Evolutionary conservation across 2,888 invertebrate species (phyloP).

Genomic region (Macroteleia sp.): DNA sequence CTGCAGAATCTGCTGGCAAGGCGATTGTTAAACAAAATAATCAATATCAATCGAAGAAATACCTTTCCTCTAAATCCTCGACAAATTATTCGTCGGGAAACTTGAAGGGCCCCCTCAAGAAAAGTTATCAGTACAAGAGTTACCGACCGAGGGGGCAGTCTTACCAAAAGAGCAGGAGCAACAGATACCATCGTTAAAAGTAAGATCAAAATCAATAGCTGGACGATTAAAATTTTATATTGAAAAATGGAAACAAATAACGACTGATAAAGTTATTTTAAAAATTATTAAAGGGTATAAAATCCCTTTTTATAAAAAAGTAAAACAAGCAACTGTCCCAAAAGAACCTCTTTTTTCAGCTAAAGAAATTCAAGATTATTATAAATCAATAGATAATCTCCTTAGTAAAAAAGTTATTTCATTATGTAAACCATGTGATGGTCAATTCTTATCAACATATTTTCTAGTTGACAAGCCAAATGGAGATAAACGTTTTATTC

Average conservation of each 20-base stretch:
- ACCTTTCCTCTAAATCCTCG: background rate
- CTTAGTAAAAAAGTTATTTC: conserved; percentile 1
- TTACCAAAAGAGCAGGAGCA: too few relatives aligned
- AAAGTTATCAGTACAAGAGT: background rate
- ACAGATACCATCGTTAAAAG: too few relatives aligned
- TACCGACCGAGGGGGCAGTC: background rate
- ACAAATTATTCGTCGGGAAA: background rate
- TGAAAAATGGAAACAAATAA: background rate
- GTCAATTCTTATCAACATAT: background rate
- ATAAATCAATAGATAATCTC: background rate
- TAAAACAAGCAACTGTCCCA: conserved; percentile 23
- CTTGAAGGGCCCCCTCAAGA: background rate
- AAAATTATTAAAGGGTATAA: conserved; percentile 44
- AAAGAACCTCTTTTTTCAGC: conserved; percentile 27
- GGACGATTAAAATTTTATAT: background rate
- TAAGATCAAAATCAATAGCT: too few relatives aligned
- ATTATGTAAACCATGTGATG: background rate
- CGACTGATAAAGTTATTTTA: background rate
- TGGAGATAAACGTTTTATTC: background rate
- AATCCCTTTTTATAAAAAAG: conserved; percentile 44
- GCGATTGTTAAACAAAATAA: background rate
- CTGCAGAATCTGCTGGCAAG: background rate
- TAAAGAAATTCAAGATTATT: conserved; percentile 9
- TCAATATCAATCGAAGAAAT: too few relatives aligned
- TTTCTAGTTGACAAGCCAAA: background rate